These are phyloP conservation scores for Lissocephala sabroskyi DNA, from an alignment of 2,888 invertebrate species.

Conservation along the genomic window DNA sequence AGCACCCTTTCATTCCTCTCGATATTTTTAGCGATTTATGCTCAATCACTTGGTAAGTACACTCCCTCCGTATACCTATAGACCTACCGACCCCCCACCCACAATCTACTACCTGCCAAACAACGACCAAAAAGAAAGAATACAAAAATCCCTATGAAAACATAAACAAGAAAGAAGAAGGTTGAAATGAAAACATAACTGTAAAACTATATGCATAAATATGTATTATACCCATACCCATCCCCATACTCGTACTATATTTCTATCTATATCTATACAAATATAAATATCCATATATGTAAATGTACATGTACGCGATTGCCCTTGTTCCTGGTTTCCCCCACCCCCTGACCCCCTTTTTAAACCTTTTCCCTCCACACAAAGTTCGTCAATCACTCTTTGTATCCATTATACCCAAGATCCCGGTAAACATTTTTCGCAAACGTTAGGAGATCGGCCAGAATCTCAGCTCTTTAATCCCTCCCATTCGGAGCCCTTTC, in stretches of 20 bases:
- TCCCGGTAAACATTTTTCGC: no score
- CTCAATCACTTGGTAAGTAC: constrained; percentile 70
- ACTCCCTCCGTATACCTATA: no score
- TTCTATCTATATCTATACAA: no score
- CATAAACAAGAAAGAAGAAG: not conserved
- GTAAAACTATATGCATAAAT: not conserved
- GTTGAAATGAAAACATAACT: not conserved
- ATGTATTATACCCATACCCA: no score
- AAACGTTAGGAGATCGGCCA: no score
- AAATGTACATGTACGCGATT: not conserved
- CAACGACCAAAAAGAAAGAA: not conserved
- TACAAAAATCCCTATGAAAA: not conserved
- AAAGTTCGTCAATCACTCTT: no score
- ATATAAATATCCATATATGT: constrained; percentile 1
- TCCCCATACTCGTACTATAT: no score
- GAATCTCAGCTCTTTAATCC: no score
- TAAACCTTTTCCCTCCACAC: not conserved
- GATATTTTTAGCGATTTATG: constrained; percentile 72
- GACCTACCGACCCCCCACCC: no score
- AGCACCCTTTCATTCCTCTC: constrained; percentile 72
- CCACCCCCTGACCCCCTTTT: not conserved
- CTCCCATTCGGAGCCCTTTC: no score
- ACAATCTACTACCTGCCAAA: not conserved
- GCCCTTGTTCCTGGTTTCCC: no score
- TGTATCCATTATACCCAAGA: no score